Conservation (phyloP, 2,797 vertebrate genomes). For the Mallotus villosus region DNA sequence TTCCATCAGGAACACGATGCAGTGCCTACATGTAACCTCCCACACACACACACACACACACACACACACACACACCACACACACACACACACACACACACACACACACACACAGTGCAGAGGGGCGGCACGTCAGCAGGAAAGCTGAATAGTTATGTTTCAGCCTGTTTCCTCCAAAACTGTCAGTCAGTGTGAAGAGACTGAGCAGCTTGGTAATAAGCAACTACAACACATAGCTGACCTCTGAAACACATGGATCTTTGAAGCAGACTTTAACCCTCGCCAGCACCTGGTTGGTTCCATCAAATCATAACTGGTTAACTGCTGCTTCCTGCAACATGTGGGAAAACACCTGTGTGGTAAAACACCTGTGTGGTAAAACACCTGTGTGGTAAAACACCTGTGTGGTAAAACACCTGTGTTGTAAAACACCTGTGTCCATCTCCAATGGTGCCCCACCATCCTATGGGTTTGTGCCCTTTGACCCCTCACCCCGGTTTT, state of each 20-base stretch:
- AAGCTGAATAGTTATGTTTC: background rate
- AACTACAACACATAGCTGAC: slow-evolving; percentile 29
- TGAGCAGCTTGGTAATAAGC: slow-evolving; percentile 61
- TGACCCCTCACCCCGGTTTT: background rate
- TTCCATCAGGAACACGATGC: too few relatives aligned
- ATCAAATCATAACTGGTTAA: slow-evolving; percentile 35
- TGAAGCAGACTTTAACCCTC: slow-evolving; percentile 41
- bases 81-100: slow-evolving; percentile 4
- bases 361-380: background rate
- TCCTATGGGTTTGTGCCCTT: slow-evolving; percentile 38
- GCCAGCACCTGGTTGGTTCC: slow-evolving; percentile 28
- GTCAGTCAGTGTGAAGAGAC: slow-evolving; percentile 52
- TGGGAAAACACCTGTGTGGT: background rate
- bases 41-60: too few relatives aligned
- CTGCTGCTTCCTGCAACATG: slow-evolving; percentile 25
- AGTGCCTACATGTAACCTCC: background rate
- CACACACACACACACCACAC: too few relatives aligned
- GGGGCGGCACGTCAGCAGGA: too few relatives aligned
- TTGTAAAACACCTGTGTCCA: background rate
- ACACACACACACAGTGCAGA: slow-evolving; percentile 3
- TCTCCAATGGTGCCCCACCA: background rate
- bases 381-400: background rate
- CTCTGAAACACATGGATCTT: slow-evolving; percentile 8
- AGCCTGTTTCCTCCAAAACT: slow-evolving; percentile 38
- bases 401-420: background rate